phyloP scores from a whole-genome alignment of 30 jellyfish, hydroid and myxozoan species.

The Pseudorhiza aurosa region DNA sequence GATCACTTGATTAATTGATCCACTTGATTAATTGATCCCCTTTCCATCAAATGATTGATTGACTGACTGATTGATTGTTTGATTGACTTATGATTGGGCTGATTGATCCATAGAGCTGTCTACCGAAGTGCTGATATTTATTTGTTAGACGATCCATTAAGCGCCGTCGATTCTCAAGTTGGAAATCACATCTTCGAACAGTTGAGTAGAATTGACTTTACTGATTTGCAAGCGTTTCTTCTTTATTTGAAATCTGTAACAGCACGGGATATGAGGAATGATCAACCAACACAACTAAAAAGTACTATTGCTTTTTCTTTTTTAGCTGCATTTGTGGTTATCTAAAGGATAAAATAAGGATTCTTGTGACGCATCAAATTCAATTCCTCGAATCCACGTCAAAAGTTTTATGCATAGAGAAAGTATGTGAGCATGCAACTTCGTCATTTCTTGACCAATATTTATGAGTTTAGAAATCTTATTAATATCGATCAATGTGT shows the following conservation, averaged over 20 bases:
- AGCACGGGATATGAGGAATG: neutral
- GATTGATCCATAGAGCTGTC: conserved; percentile 68
- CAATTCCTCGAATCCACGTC: conserved; percentile 71
- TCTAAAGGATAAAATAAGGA: conserved; percentile 42
- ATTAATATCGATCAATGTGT: no score
- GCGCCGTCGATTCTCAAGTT: conserved; percentile 92
- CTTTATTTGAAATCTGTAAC: neutral
- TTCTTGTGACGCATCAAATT: conserved; percentile 75
- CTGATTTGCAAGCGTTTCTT: neutral
- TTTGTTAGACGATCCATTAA: conserved; percentile 84
- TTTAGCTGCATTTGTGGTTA: conserved; percentile 76
- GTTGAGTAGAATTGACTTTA: neutral
- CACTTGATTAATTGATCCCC: neutral
- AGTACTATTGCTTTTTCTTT: no score
- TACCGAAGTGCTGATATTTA: conserved; percentile 79
- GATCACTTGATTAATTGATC: neutral
- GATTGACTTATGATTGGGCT: neutral
- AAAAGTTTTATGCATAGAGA: conserved; percentile 45
- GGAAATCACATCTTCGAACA: conserved; percentile 81
- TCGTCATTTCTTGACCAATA: no score
- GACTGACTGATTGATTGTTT: neutral
- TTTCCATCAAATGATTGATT: neutral
- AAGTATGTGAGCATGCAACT: no score
- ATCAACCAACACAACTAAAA: no score
- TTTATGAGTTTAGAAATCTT: no score